Conservation (phyloP, 2,888 invertebrate species). For the Scaptomyza cyrtandrae region DNA sequence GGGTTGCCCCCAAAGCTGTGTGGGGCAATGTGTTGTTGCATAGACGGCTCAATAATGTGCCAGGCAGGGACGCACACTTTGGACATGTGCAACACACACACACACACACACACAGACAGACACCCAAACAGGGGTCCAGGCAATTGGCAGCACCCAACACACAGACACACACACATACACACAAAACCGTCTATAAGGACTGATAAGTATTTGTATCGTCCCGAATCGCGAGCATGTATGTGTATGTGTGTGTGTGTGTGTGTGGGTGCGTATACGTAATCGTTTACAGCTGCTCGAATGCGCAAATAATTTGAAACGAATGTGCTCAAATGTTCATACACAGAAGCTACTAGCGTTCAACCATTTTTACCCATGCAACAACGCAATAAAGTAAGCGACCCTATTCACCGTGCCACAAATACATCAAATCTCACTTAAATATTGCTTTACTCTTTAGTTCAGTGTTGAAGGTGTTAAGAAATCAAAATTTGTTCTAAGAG, state of each 20-base stretch:
- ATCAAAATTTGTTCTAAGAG: too few species aligned
- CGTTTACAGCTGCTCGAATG: constrained; percentile 83
- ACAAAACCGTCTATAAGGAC: constrained; percentile 42
- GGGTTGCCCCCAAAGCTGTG: constrained; percentile 30
- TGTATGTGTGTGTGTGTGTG: constrained; percentile 1
- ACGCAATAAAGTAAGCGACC: constrained; percentile 47
- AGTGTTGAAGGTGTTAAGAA: too few species aligned
- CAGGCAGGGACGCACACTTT: constrained; percentile 45
- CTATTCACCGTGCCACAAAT: constrained; percentile 21
- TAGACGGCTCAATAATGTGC: constrained; percentile 77
- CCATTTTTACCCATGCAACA: constrained; percentile 55
- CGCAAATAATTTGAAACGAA: constrained; percentile 79
- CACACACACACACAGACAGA: constrained; percentile 36
- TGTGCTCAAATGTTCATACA: constrained; percentile 66
- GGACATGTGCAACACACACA: constrained; percentile 65
- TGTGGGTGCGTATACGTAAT: constrained; percentile 73
- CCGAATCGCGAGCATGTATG: constrained; percentile 44
- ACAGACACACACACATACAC: constrained; percentile 31
- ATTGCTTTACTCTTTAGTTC: too few species aligned
- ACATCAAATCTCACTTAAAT: neutral
- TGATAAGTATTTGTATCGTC: constrained; percentile 69
- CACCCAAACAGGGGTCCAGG: constrained; percentile 39
- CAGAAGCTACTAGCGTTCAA: constrained; percentile 63
- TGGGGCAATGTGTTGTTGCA: constrained; percentile 78
- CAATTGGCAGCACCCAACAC: constrained; percentile 65